Base-by-base conservation (phyloP, 1,140 invertebrate genomes). In the Asbolus verrucosus region DNA sequence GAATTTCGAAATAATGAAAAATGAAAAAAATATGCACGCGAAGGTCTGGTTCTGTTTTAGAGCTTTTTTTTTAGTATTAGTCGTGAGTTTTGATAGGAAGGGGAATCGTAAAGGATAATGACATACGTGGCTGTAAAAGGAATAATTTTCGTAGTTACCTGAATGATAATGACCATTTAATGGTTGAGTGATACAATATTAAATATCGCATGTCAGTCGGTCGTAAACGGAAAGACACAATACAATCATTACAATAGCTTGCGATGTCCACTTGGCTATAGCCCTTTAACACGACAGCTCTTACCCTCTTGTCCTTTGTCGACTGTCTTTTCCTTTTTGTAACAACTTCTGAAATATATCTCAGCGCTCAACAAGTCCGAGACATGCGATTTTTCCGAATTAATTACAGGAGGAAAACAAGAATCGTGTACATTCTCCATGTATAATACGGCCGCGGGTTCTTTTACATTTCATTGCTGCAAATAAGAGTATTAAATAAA, bases 101-200 rank as follows among this genome's bases (percentile, higher is more conserved):
- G 33, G 11, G 33, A 6, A 5, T 54, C 21, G 46, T 54, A 54
- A 54, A 54, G 19, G 19, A 24, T 54, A 54, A 54, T 54, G 46
- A 54, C 21, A 21, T 54, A 54, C 46, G 46, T 54, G 46, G 46
- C 46, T 54, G 18, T 54, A 54, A 54, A 54, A 54, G 46, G 46
- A 54, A 54, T 54, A 54, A 54, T 54, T 54, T 54, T 54, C 27
- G 46, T 54, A 54, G 46, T 54, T 54, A 54, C 46, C 46, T 54
- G 46, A 63, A 63, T 62, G 46, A 67, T 67, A 71, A 71, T 67
- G 70, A 60, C 65, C 70, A 46, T 67, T 71, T 71, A 71, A 71
- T 71, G 70, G 70, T 38, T 67, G 54, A 62, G 63, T 67, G 69
- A 71, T 71, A 71, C 60, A 71, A 71, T 71, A 71, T 71, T 71